These are phyloP conservation scores for Scaptomyza tumidula DNA, from an alignment of 2,888 invertebrate species.

Conservation along the genomic window DNA sequence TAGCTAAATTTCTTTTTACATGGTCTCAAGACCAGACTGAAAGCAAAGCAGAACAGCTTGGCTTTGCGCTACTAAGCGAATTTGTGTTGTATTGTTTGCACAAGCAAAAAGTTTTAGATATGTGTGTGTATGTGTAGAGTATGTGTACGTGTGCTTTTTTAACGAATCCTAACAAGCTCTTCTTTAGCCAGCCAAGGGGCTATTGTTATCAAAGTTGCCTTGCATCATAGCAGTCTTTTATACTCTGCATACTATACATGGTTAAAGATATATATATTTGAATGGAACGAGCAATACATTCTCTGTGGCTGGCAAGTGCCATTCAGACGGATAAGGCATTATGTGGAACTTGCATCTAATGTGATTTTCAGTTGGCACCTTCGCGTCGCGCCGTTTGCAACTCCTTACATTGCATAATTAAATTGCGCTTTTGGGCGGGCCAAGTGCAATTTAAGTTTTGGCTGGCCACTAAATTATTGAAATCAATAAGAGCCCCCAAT, in stretches of 20 bases:
- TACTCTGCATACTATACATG: constrained; percentile 27
- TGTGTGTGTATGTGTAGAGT: constrained; percentile 5
- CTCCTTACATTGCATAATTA: constrained; percentile 71
- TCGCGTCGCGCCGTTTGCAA: constrained; percentile 20
- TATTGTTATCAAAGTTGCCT: constrained; percentile 75
- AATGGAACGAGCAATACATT: not conserved
- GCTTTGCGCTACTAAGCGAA: constrained; percentile 70
- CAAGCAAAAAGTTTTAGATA: constrained; percentile 72
- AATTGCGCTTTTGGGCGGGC: constrained; percentile 74
- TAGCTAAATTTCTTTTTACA: constrained; percentile 65
- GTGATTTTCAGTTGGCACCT: constrained; percentile 77
- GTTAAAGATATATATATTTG: no score
- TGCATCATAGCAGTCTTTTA: constrained; percentile 51
- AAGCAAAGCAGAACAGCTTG: constrained; percentile 13
- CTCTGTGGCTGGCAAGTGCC: constrained; percentile 59
- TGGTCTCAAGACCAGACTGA: constrained; percentile 40
- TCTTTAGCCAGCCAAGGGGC: constrained; percentile 62
- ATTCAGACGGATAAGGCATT: constrained; percentile 77
- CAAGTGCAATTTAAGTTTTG: constrained; percentile 73
- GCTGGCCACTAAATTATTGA: constrained; percentile 74
- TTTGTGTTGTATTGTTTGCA: constrained; percentile 81
- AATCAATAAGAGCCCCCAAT: no score
- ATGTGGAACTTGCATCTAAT: constrained; percentile 71
- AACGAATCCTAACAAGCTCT: constrained; percentile 81
- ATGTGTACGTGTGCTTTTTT: constrained; percentile 72